Evolutionary conservation across 2,888 invertebrate species (phyloP), one percentile per base, ranked within the genome.

Genomic region (Aspidiotus rigidus): DNA sequence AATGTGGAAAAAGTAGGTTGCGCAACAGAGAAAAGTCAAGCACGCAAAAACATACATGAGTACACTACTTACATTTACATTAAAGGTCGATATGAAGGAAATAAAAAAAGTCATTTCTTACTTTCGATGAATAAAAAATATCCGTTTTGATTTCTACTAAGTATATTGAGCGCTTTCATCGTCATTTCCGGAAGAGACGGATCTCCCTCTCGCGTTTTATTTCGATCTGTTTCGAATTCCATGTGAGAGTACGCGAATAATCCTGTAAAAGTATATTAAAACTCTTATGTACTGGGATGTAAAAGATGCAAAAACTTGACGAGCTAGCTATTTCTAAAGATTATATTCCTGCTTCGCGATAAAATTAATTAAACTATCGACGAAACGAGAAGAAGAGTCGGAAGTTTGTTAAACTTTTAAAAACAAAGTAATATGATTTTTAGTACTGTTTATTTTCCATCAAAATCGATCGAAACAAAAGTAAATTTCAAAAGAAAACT

Each of bases 151-250:
- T 88, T 88, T 77, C 85, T 86, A 72, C 83, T 80, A 63, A 89
- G 80, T 74, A 89, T 83, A 57, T 85, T 83, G 62, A 89, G 81
- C 7, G 88, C 88, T 56, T 85, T 85, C 62, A 85, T 80, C 44
- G 88, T 87, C 89, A 89, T 89, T 76, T 88, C 88, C 1, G 87
- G 85, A 28, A 89, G 78, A 0, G 88, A 87, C 0, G 88, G 89
- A 76, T 89, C 87, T 62, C 87, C 87, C 16, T 78, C 78, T n/a
- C 83, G 81, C 28, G 82, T 83, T 53, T 83, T 83, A 74, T 86
- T 86, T 41, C 88, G 80, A 76, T 88, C 88, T 40, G 85, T 86
- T 74, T 88, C 87, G 76, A 88, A 89, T 75, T 87, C 87, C 87
- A 89, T 86, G 77, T 89, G 88, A 17, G 88, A 88, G 76, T 88